These are phyloP conservation scores for Apamea monoglypha DNA, from an alignment of 2,888 invertebrate species.

Conservation along the genomic window DNA sequence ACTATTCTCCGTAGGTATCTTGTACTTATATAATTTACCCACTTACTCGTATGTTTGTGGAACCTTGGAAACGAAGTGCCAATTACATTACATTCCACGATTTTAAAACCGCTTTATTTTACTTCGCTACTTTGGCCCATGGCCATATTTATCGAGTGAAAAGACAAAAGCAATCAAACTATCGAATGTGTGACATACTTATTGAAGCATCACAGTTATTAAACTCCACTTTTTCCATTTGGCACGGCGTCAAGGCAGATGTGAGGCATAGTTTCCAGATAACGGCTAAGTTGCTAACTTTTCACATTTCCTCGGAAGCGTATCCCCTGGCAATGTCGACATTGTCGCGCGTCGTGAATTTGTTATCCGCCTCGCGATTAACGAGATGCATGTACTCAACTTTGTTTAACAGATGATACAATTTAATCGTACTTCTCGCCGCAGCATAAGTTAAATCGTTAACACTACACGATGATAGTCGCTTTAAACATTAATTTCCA, in stretches of 20 bases:
- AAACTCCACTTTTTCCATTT: constrained; percentile 82
- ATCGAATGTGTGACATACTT: constrained; percentile 56
- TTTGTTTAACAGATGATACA: constrained; percentile 59
- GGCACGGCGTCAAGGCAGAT: constrained; percentile 85
- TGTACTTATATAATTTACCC: constrained; percentile 43
- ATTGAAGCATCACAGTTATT: constrained; percentile 68
- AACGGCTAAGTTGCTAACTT: constrained; percentile 86
- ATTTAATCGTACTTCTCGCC: constrained; percentile 58
- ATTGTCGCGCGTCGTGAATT: constrained; percentile 81
- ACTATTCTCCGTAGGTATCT: constrained; percentile 11
- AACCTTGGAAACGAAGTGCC: constrained; percentile 45
- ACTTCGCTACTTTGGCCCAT: constrained; percentile 3
- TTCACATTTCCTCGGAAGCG: constrained; percentile 84
- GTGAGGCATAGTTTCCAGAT: constrained; percentile 83
- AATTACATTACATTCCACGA: constrained; percentile 31
- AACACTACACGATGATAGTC: constrained; percentile 64
- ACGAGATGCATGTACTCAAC: constrained; percentile 72
- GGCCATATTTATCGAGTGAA: constrained; percentile 15
- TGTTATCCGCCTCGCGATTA: constrained; percentile 79
- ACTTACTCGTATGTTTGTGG: constrained; percentile 10
- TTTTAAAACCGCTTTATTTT: constrained; percentile 37
- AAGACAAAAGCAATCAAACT: constrained; percentile 58
- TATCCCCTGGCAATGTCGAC: constrained; percentile 74
- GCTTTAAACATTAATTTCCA: constrained; percentile 71
- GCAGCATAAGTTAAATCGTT: constrained; percentile 60